Evolutionary conservation across 2,113 vertebrate genomes (phyloP), one percentile per base, ranked within the genome.

Genomic region (Callaeas wilsoni): DNA sequence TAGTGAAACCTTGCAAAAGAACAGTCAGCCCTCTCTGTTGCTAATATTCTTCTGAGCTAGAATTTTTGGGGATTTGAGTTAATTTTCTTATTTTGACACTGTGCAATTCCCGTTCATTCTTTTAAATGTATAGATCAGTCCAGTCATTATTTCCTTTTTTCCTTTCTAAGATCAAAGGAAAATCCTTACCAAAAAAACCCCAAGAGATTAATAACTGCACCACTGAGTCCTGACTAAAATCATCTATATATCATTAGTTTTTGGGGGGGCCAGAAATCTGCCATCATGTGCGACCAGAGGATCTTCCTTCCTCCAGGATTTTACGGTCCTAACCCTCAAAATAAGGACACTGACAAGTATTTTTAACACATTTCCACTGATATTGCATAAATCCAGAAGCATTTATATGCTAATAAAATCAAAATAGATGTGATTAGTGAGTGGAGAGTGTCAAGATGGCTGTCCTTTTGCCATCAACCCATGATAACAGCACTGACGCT

Each of bases 321-420:
- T 62, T 82, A 33, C 71, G 62, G 60, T 77, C 89, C 49, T 88
- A 65, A 87, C 70, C 83, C 42, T 86, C 25, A 94, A 93, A 92
- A 94, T 93, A 95, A 97, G 91, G 97, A 96, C 89, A 91, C 64
- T 88, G 91, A 97, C 95, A 97, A 97, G 83, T 94, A 97, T 96
- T 98, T 98, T 97, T 98, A 98, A 97, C 96, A 90, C 50, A 93
- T 97, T 97, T 94, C 84, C 95, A 97, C 90, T 81, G 95, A 96
- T 96, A 92, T 74, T 96, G 97, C 90, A 96, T 97, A 98, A 97
- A 98, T 93, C 78, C 95, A 94, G 60, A 80, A 96, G 87, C 70
- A 97, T 98, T 98, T 97, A 96, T 98, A 98, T 98, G 97, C 94
- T 98, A 98, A 98, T 98, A 96, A 97, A 98, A 97, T 97, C 97